Base-by-base conservation (phyloP, 1,140 invertebrate species). In the Apocrypta bakeri region DNA sequence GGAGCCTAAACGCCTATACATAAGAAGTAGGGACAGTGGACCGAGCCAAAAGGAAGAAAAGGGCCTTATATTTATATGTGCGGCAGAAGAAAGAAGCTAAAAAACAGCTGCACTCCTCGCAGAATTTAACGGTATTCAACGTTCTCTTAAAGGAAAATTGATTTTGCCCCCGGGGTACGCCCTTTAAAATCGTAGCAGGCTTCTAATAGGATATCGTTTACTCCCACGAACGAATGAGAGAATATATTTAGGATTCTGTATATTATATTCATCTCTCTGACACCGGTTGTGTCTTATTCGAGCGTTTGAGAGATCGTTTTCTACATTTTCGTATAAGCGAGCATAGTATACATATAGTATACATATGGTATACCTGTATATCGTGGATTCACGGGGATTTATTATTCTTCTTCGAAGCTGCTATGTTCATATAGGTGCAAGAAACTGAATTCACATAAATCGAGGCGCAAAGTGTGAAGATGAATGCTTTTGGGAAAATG, bases 81-180 rank as follows among this genome's bases (percentile, higher is more conserved):
- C 29, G 29, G n/a, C 11, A 12, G 27, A 61, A 40, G 42, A 68
- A 64, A 61, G 37, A 29, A 33, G 33, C 24, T 42, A 84, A 85
- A 85, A 85, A 85, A 85, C 85, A 88, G 85, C 87, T 87, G 87
- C 87, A 84, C 85, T 83, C 84, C 85, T 85, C 80, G 83, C 83
- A 85, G 83, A 86, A 88, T 87, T 88, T 86, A 86, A 87, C 86
- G 85, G 85, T 83, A 88, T 87, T 88, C 86, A 86, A 87, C 86
- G 85, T 84, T 83, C 84, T 81, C 85, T 85, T 84, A 84, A 75
- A 78, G 84, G 66, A 83, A 87, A 88, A 86, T 86, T 85, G 84
- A 87, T 87, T 87, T 82, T 31, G 84, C 85, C 84, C 64, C 74
- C 31, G 42, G 77, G 85, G 83, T 84, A 88, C 84, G 85, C 86